Base-by-base conservation (phyloP, 1,140 invertebrate species). In the Helicoverpa zea region DNA sequence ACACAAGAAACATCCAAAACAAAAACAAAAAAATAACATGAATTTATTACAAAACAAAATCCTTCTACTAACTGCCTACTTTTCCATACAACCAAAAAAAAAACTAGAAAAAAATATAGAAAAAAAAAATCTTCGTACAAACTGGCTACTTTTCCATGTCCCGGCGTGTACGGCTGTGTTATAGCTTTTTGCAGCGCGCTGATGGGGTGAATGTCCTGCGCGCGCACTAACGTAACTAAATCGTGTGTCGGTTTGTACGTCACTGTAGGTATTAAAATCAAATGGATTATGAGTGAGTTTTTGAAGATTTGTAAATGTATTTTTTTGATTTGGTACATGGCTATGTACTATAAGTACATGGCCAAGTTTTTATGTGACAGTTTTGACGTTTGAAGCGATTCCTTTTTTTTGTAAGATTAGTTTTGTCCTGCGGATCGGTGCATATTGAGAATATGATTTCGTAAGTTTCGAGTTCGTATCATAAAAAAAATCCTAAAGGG, bases 151-250 rank as follows among this genome's bases (percentile, higher is more conserved):
- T 51, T 30, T 43, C 63, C 63, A 29, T 66, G 75, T 77, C 75
- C 75, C 29, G 59, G 16, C 47, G 61, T 77, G 75, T 77, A 77
- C 58, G 13, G 14, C 49, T 30, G 74, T 9, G 23, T 49, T 52
- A 77, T 52, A 66, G 75, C 75, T 79, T 82, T 79, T 79, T 79
- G 70, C 81, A 74, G 18, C 30, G 61, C 52, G 13, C 47, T 70
- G 66, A 75, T 52, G 49, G 81, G 81, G 77, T 82, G 81, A 79
- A 79, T 76, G 76, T 79, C 76, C 76, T 79, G 63, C 47, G 10
- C 52, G 49, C 74, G 80, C 56, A 66, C 72, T 64, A 73, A 79
- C 80, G 75, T 77, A 66, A 77, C 75, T 16, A 77, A 77, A 77
- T 77, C 16, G 47, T 70, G n/a, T 52, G 74, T 64, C 74, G 16